Evolutionary conservation across 2,113 vertebrate genomes (phyloP), one percentile per base, ranked within the genome.

Genomic region (Potamarius usumacintae): DNA sequence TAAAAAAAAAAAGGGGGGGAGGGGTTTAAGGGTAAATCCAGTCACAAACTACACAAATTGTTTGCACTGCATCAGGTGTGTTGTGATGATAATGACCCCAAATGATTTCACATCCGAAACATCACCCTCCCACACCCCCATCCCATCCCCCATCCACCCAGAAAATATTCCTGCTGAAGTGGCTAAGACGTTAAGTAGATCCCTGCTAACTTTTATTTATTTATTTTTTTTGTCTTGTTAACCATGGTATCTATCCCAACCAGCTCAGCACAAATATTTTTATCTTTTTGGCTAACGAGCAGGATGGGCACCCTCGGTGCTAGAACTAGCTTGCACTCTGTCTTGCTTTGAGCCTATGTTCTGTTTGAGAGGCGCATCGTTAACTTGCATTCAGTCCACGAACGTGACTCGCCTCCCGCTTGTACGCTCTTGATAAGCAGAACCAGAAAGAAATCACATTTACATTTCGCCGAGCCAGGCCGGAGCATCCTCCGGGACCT

Each of bases 391-490:
- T 58, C 71, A 67, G 71, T 30, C 52, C 65, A 85, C n/a, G 27
- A 22, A 25, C 7, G 17, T 57, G 14, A 77, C 7, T 72, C 65
- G 48, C 50, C 71, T 83, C 88, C 60, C 79, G 22, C 79, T 86
- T 78, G 88, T 89, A 86, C 52, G 58, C 85, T 79, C 80, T 86
- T 58, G 85, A 86, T 81, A 87, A 87, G 88, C 83, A 72, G 78
- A 82, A 85, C 53, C 82, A 53, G 82, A 76, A 76, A 85, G 71
- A 74, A 87, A 74, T 87, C 86, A 48, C 79, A 82, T 87, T 87
- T 87, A 74, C 86, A 63, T 85, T 87, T 63, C 48, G 67, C 15
- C 11, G 25, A 86, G 84, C 84, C n/a, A 22, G n/a, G 55, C 71
- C 72, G 17, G 62, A 74, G 55, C 71, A 74, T 74, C 85, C 57